Evolutionary conservation across 2,113 vertebrate genomes (phyloP).

Genomic region (Arizona elegans): DNA sequence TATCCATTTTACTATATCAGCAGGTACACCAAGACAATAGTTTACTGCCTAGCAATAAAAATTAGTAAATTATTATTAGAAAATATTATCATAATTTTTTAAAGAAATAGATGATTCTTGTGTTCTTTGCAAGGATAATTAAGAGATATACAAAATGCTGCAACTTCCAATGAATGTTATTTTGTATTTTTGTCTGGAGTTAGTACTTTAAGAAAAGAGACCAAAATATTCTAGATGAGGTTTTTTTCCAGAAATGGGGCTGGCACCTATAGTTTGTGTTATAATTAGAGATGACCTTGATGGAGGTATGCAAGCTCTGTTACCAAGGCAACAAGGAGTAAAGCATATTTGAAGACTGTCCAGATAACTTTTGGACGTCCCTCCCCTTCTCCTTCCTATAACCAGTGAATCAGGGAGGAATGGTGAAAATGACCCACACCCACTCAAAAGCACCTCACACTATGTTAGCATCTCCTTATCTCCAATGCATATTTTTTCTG

Average conservation of each 20-base stretch:
- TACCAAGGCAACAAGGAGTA: no score
- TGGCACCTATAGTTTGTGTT: background rate
- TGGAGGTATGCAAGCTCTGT: no score
- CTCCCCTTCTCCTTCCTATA: no score
- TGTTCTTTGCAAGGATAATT: conserved; percentile 5
- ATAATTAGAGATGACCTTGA: background rate
- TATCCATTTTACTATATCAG: background rate
- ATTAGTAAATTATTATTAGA: background rate
- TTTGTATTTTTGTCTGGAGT: conserved; percentile 9
- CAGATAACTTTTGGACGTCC: no score
- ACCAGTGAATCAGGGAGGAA: no score
- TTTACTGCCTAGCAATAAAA: background rate
- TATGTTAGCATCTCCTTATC: no score
- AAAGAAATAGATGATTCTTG: background rate
- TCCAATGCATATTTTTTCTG: no score
- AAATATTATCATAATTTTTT: background rate
- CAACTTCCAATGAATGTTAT: background rate
- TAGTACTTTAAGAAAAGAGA: background rate
- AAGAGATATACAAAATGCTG: background rate
- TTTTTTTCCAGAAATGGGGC: conserved; percentile 6
- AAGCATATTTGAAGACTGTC: no score
- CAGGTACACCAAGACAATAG: background rate
- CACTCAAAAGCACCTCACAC: no score
- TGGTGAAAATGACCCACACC: no score
- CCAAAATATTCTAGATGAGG: conserved; percentile 2